Percentiles rank a stretch among this genome's conserved stretches.
These are phyloP conservation scores for Peromyscus aztecus DNA, from an alignment of 2,797 vertebrate species.

Conservation along the genomic window DNA sequence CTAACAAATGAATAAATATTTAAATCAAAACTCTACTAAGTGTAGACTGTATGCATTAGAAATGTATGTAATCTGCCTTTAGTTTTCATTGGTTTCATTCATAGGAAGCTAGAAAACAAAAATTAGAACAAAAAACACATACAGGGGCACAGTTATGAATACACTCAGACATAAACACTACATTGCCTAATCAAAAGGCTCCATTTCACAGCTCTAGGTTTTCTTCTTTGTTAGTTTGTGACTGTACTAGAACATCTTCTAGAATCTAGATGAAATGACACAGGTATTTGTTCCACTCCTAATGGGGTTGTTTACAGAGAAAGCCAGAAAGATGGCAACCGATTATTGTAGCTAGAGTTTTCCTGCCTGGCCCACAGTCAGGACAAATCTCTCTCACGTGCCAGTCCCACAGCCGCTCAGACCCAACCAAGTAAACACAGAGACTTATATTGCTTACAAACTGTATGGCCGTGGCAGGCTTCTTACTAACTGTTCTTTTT, in stretches of 20 bases:
- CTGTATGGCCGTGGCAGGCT: no score
- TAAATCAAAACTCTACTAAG: conserved; percentile 40
- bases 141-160: background rate
- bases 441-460: no score
- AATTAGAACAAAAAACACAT: background rate
- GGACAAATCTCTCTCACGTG: no score
- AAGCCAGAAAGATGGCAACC: conserved; percentile 91
- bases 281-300: conserved; percentile 89
- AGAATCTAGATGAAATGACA: conserved; percentile 88
- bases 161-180: background rate
- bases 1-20: conserved; percentile 47
- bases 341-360: no score
- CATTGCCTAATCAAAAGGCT: background rate
- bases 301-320: conserved; percentile 88
- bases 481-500: no score
- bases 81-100: background rate
- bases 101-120: background rate
- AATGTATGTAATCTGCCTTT: background rate
- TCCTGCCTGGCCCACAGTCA: no score
- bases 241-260: conserved; percentile 86
- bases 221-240: conserved; percentile 87
- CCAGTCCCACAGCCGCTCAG: no score
- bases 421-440: no score
- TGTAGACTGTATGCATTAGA: background rate
- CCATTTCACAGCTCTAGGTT: background rate